phyloP scores from a whole-genome alignment of 2,888 invertebrate species.

The Lasioglossum malachurum region DNA sequence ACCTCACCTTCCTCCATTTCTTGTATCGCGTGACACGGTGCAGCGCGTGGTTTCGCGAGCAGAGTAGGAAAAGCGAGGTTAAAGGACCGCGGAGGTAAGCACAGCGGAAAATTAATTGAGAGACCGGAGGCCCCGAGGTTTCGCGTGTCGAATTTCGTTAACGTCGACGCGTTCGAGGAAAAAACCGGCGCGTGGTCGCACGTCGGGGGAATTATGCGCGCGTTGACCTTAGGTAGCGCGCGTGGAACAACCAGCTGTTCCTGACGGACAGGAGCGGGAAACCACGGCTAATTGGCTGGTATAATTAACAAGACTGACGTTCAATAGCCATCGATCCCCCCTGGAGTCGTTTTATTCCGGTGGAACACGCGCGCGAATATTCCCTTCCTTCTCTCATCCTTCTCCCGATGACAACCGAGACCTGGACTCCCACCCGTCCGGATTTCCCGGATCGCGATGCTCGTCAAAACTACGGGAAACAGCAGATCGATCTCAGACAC shows the following conservation, averaged over 20 bases:
- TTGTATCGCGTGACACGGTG: not conserved
- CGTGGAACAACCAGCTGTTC: constrained; percentile 21
- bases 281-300: constrained; percentile 78
- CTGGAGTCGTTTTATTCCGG: constrained; percentile 57
- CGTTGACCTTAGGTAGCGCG: constrained; percentile 34
- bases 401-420: constrained; percentile 26
- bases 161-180: not conserved
- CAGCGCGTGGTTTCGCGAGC: not conserved
- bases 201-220: not conserved
- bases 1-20: not conserved
- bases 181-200: constrained; percentile 13
- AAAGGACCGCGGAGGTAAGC: not conserved
- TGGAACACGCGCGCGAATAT: constrained; percentile 21
- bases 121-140: not conserved
- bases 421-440: not conserved
- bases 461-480: constrained; percentile 34
- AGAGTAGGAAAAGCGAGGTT: not conserved
- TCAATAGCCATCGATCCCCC: constrained; percentile 60
- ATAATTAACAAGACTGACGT: constrained; percentile 77
- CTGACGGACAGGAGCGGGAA: constrained; percentile 56
- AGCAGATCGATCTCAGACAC: constrained; percentile 7
- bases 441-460: constrained; percentile 29
- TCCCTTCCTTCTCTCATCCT: not conserved
- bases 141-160: constrained; percentile 29
- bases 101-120: constrained; percentile 25